Conservation (phyloP, 2,113 vertebrate genomes). For the Agelaius tricolor region DNA sequence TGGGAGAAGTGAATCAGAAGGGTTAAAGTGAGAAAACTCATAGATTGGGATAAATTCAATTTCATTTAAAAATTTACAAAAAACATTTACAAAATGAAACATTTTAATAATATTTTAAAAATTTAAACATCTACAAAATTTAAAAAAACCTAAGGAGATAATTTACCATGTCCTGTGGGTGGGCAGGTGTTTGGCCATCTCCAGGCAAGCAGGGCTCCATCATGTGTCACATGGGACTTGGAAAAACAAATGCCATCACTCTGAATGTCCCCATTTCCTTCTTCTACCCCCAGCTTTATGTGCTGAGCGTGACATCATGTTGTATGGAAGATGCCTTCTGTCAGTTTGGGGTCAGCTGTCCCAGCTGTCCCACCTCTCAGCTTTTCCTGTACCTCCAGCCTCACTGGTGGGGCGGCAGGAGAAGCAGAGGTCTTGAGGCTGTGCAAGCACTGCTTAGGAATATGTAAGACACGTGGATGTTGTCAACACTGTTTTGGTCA, state of each 20-base stretch:
- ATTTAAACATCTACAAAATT: neutral
- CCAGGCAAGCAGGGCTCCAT: neutral
- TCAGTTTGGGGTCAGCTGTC: neutral
- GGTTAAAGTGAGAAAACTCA: neutral
- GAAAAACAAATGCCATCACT: neutral
- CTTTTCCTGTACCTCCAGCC: neutral
- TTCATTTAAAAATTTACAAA: neutral
- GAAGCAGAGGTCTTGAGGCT: neutral
- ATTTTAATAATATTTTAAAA: neutral
- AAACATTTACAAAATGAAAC: neutral
- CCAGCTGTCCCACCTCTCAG: neutral
- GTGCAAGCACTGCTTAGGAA: neutral
- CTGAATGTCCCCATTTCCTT: neutral
- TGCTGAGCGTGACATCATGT: neutral
- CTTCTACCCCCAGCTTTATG: neutral
- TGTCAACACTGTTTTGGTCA: neutral
- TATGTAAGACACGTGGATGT: neutral
- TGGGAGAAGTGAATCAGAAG: neutral
- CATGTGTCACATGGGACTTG: neutral
- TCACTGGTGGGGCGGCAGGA: rapidly evolving
- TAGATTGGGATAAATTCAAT: neutral
- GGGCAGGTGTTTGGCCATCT: neutral
- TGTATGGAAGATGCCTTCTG: neutral
- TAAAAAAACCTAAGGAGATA: neutral
- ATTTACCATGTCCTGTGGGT: neutral